Percentiles rank a stretch among this genome's conserved stretches.
Conservation (phyloP, 2,888 invertebrate genomes). For the Tiphia femorata region DNA sequence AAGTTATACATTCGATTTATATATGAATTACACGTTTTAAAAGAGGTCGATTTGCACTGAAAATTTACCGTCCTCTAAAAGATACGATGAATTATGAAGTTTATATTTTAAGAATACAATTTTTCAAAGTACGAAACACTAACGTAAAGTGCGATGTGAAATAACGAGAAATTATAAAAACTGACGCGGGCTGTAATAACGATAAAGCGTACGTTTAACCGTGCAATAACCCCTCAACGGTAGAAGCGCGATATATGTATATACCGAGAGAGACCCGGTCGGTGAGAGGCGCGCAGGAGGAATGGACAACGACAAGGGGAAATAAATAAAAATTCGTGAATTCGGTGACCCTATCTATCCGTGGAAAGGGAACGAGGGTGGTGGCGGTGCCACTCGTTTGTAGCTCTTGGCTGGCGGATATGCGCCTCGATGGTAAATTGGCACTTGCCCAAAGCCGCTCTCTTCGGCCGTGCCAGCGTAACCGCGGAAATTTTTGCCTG, state of each 20-base stretch:
- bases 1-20: too few relatives aligned
- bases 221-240: too few relatives aligned
- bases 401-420: conserved; percentile 41
- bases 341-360: conserved; percentile 40
- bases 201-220: too few relatives aligned
- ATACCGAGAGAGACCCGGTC: conserved; percentile 3
- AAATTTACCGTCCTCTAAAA: too few relatives aligned
- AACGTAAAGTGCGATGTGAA: too few relatives aligned
- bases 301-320: conserved; percentile 15
- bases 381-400: conserved; percentile 9
- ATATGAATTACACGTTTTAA: too few relatives aligned
- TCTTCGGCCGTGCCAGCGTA: conserved; percentile 53
- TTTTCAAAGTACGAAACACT: too few relatives aligned
- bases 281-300: background rate
- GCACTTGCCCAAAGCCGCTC: conserved; percentile 57
- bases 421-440: conserved; percentile 52
- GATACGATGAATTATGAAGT: too few relatives aligned
- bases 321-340: conserved; percentile 57
- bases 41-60: too few relatives aligned
- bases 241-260: conserved; percentile 12
- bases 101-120: too few relatives aligned
- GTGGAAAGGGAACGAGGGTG: conserved; percentile 16
- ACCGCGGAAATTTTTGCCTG: conserved; percentile 61
- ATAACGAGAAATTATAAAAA: too few relatives aligned
- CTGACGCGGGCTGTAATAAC: too few relatives aligned